Conservation (phyloP, 2,888 invertebrate species). For the Plagodis pulveraria region DNA sequence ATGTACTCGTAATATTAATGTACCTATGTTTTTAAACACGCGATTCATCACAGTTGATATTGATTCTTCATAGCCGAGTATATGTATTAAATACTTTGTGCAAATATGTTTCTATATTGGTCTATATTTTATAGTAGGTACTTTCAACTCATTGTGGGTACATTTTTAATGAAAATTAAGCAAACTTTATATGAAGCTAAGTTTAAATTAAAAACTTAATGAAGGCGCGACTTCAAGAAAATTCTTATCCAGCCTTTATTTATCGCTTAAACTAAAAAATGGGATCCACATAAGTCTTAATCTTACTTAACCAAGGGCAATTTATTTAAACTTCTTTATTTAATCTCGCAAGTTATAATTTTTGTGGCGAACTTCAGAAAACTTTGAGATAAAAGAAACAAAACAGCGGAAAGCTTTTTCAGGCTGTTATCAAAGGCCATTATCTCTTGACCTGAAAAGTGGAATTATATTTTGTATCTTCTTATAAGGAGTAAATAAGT, state of each 20-base stretch:
- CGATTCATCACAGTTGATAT: too few species aligned
- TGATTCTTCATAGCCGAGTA: too few species aligned
- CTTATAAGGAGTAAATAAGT: slow-evolving; percentile 81
- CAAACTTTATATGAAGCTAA: too few species aligned
- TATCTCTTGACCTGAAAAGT: slow-evolving; percentile 83
- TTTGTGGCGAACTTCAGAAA: slow-evolving; percentile 77
- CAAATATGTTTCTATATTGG: too few species aligned
- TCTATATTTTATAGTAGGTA: too few species aligned
- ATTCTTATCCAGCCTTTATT: slow-evolving; percentile 2
- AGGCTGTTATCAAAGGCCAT: slow-evolving; percentile 82
- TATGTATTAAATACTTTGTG: too few species aligned
- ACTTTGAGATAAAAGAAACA: slow-evolving; percentile 81
- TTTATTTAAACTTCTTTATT: slow-evolving; percentile 82
- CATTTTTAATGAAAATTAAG: too few species aligned
- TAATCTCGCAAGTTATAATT: slow-evolving; percentile 82
- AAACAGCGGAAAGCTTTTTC: slow-evolving; percentile 84
- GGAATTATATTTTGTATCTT: slow-evolving; percentile 82
- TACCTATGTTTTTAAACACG: too few species aligned
- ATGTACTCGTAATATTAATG: too few species aligned
- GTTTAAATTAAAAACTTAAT: not conserved
- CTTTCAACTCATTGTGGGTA: too few species aligned
- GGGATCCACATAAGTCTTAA: slow-evolving; percentile 64
- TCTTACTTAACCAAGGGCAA: slow-evolving; percentile 70
- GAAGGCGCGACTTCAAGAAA: not conserved
- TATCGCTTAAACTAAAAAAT: slow-evolving; percentile 51